Conservation (phyloP, 2,797 vertebrate species). For the Muscicapa comitata region DNA sequence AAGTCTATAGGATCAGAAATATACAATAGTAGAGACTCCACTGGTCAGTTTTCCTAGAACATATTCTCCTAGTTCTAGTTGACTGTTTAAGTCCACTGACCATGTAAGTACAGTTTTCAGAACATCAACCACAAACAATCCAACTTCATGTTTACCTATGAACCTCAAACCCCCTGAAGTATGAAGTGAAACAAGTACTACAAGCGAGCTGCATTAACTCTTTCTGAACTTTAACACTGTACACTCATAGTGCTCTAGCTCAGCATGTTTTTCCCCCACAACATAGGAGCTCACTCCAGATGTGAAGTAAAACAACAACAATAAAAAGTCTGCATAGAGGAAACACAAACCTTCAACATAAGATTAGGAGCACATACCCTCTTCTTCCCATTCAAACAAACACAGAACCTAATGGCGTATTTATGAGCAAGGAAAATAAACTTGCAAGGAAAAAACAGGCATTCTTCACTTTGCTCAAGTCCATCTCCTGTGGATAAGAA, state of each 20-base stretch:
- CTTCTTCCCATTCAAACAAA: not conserved
- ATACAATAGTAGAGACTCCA: not conserved
- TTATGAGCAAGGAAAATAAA: not conserved
- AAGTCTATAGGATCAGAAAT: not conserved
- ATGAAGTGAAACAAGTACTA: not conserved
- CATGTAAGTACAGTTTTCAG: not conserved
- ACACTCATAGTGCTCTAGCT: not conserved
- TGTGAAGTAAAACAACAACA: not conserved
- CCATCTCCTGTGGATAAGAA: constrained; percentile 17
- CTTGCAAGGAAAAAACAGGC: not conserved
- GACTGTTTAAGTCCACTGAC: not conserved
- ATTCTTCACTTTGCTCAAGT: not conserved
- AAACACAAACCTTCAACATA: not conserved
- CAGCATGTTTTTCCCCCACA: not conserved
- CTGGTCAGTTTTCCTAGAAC: not conserved
- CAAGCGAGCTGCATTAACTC: not conserved
- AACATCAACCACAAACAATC: not conserved
- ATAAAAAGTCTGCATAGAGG: not conserved
- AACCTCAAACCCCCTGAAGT: not conserved
- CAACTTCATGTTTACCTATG: not conserved
- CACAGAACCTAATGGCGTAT: not conserved
- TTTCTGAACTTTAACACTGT: not conserved
- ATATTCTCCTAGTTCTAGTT: not conserved
- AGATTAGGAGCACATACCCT: not conserved
- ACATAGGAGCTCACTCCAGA: not conserved